These are phyloP conservation scores for Acanthis flammea DNA, from an alignment of 2,797 vertebrate genomes.

Conservation along the genomic window DNA sequence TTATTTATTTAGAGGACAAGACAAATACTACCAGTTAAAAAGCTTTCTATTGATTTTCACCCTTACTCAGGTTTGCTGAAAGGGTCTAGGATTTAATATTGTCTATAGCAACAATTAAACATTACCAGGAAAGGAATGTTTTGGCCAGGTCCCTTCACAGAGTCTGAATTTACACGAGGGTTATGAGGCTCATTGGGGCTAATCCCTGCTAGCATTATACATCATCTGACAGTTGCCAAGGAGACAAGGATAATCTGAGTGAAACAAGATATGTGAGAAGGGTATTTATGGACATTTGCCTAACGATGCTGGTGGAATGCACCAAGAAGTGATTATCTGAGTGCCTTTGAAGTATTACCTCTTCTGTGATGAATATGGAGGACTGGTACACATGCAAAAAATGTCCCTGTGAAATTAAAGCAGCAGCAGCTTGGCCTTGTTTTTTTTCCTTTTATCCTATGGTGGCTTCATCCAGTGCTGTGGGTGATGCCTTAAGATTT, in stretches of 20 bases:
- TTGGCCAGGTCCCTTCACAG: slow-evolving; percentile 20
- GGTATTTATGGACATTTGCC: slow-evolving; percentile 65
- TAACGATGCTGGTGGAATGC: slow-evolving; percentile 30
- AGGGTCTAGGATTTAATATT: background rate
- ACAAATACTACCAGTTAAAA: background rate
- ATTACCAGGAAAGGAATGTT: background rate
- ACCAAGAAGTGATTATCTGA: slow-evolving; percentile 10
- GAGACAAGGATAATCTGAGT: slow-evolving; percentile 59
- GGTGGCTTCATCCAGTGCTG: background rate
- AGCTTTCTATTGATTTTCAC: background rate
- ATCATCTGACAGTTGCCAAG: slow-evolving; percentile 67
- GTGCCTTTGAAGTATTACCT: slow-evolving; percentile 21
- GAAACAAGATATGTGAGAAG: slow-evolving; percentile 55
- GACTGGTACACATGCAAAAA: background rate
- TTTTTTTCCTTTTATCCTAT: background rate
- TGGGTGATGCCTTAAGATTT: background rate
- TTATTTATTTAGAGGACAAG: background rate
- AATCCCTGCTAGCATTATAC: slow-evolving; percentile 54
- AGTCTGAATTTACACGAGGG: slow-evolving; percentile 22
- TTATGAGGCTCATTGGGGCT: slow-evolving; percentile 44
- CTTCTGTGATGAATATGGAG: background rate
- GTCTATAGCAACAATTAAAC: background rate
- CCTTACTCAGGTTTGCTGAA: background rate
- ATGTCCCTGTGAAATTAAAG: background rate
- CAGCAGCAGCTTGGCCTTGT: background rate